Evolutionary conservation across 2,888 invertebrate species (phyloP), one percentile per base, ranked within the genome.

Genomic region (Drosophila differens): DNA sequence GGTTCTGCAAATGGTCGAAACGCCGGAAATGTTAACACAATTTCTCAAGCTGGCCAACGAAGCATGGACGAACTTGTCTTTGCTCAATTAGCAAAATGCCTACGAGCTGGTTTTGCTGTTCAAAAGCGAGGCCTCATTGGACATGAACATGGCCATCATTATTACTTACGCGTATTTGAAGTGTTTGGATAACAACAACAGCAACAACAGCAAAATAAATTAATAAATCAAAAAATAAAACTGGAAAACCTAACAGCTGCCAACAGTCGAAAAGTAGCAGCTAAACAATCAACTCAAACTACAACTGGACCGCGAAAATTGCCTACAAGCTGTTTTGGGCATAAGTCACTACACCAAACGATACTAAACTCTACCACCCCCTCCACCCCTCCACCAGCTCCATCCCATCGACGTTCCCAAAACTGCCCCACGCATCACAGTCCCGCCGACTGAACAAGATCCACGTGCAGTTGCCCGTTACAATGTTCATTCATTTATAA

Each of bases 401-500:
- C 22, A 16, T 4, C 1, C 4, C 47, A 35, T 25, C 49, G 32
- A 28, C n/a, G 16, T 51, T 58, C 49, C 33, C 30, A 10, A 44
- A 44, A 44, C 10, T 49, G 28, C 49, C 44, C 44, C 12, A 7
- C 22, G 22, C 22, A 47, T 22, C 47, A 14, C 19, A 51, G 28
- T 16, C 55, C 39, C 57, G n/a, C 2, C 28, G n/a, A 19, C 25
- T 12, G 35, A 22, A 70, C 62, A 72, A 49, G 54, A 60, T 55
- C 63, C 49, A 41, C 62, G 55, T 65, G 53, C 37, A 25, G 61
- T 77, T 75, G 70, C 37, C 86, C 84, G 82, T 86, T 84, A 86
- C 89, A 86, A 73, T 82, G 80, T 82, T 85, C 80, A 87, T 85
- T 85, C 87, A 89, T 84, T 85, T 87, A 85, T 89, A 85, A 85